phyloP scores from a whole-genome alignment of 2,797 vertebrate genomes.

The Natrix natrix region DNA sequence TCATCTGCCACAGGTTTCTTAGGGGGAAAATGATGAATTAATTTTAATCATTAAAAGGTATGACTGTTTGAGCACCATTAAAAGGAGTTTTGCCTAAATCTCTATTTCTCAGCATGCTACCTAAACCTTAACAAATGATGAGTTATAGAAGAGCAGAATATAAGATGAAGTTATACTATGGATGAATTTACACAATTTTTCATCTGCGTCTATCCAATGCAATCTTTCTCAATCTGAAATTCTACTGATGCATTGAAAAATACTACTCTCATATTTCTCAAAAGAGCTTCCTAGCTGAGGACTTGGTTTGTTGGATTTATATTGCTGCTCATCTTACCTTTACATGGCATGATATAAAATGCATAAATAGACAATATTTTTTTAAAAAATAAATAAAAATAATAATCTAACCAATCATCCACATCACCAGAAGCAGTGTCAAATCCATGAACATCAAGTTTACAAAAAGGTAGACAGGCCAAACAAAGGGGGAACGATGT shows the following conservation, averaged over 20 bases:
- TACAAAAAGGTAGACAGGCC: not conserved
- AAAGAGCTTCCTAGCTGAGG: not conserved
- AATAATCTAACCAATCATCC: not conserved
- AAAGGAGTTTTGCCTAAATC: not conserved
- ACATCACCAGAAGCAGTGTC: not conserved
- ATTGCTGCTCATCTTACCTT: not conserved
- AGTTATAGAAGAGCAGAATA: not conserved
- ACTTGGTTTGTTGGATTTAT: not conserved
- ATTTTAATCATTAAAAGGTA: not conserved
- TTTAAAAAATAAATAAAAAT: not conserved
- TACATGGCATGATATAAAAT: not conserved
- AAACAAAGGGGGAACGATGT: not conserved
- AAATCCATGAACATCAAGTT: not conserved
- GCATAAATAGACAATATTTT: not conserved
- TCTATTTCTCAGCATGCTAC: not conserved
- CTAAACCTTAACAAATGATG: not conserved
- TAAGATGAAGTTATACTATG: not conserved
- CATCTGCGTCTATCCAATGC: not conserved
- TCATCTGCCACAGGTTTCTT: conserved; percentile 25
- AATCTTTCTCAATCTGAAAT: not conserved
- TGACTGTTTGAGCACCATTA: not conserved
- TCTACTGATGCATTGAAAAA: not conserved
- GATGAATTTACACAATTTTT: not conserved
- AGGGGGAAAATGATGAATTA: conserved; percentile 9
- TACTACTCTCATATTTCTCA: not conserved